Evolutionary conservation across 64 coral and sea anemone species (phyloP), one percentile per base, ranked within the genome.

Genomic region (Acropora tenuis): DNA sequence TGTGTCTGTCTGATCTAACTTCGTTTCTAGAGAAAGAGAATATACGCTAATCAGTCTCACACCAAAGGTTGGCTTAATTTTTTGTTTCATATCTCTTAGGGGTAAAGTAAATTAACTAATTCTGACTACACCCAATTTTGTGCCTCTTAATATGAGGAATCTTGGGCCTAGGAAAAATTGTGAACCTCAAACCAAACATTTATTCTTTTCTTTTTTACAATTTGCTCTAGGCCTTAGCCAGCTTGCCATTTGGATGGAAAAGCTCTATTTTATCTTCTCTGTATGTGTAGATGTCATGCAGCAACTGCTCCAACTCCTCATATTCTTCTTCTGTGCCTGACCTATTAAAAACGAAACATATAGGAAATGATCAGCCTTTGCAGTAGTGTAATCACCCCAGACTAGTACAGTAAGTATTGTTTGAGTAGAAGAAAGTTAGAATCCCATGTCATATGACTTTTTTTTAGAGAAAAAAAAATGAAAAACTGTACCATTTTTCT

Each of bases 401-500:
- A 53, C 50, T 53, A 83, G 61, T 86, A 86, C 83, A 86, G 83
- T 86, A 86, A 86, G 83, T 86, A 86, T 86, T 86, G 30, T 86
- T 86, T 86, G 83, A 86, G 83, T 86, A 86, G 83, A 86, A 86
- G 65, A 86, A 86, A 86, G 83, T 86, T 86, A 47, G 83, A 86
- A 69, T 86, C 83, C 83, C 83, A 86, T 86, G 83, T 86, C 83
- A 86, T 61, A 86, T 86, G 42, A 86, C 83, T 30, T 30, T 69
- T 72, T 86, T 66, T 66, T 86, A 86, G 83, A 86, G 83, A 86
- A 86, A 86, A 86, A 44, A 61, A 86, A 72, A 86, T 86, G 83
- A 30, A 86, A 86, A 86, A 86, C 83, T 86, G 83, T 86, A 86
- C 83, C 83, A 86, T 86, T 86, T 86, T 86, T 86, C 83, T 86